Evolutionary conservation across 1,140 invertebrate species (phyloP), one percentile per base, ranked within the genome.

Genomic region (Melipona quadrifasciata): DNA sequence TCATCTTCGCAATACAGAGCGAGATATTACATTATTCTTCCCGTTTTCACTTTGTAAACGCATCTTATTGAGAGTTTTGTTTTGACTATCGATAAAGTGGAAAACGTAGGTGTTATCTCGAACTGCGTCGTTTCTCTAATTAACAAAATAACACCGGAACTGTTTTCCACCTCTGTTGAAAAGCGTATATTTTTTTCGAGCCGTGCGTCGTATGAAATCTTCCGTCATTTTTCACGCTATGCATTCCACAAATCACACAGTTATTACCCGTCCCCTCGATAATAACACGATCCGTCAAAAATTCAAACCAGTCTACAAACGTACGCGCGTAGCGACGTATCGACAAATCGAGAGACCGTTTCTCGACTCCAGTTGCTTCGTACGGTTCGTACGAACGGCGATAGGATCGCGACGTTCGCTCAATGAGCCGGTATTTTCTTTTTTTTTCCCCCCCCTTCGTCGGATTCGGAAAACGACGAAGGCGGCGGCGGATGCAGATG

Each of bases 401-500:
- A 84, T 83, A 80, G 67, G 82, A 88, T 89, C 86, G 64, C 87
- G 70, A 85, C 87, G 86, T 53, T 71, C 86, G 84, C 87, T 87
- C 74, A 80, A 87, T 87, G 86, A 85, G 53, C 55, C 55, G 31
- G 53, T 47, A n/a, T n/a, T n/a, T n/a, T n/a, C n/a, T 39, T 67
- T 67, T 64, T 58, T 53, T 27, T 53, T 16, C 5, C 17, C 19
- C 31, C 27, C 12, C 27, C 8, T 17, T 47, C 39, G 74, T 58
- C 61, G 67, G 65, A 88, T 88, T 88, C 86, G 86, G 81, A 86
- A 90, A 90, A 86, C 85, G 71, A 47, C 21, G 21, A 21, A 75
- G 71, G 17, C 31, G 64, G 31, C 65, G 87, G 55, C 89, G 88
- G 88, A 88, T 87, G 87, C 89, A 91, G 84, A 91, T 91, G 90